A percentile compares a stretch with the other conserved stretches of the same genome.
These are phyloP conservation scores for Pituophis catenifer DNA, from an alignment of 2,113 vertebrate species.

Conservation along the genomic window DNA sequence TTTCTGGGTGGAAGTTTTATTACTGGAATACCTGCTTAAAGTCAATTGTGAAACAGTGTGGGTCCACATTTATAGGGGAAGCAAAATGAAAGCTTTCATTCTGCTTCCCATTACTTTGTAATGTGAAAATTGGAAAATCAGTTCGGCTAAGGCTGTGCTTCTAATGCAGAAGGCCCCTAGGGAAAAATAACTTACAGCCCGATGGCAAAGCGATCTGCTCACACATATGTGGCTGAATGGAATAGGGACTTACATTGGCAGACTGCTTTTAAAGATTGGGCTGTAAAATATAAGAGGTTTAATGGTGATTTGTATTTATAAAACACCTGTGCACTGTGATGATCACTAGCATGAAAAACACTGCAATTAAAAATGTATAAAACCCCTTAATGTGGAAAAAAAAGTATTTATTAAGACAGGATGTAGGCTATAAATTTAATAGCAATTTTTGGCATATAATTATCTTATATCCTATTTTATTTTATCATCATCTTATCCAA, in stretches of 20 bases:
- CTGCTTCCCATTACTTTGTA: constrained; percentile 25
- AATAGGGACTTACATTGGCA: constrained; percentile 15
- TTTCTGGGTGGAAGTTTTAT: constrained; percentile 40
- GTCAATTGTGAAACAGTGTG: constrained; percentile 34
- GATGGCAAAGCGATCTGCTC: constrained; percentile 32
- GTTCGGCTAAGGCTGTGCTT: not conserved
- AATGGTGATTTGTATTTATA: constrained; percentile 30
- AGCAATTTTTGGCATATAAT: constrained; percentile 5
- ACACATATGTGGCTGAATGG: constrained; percentile 21
- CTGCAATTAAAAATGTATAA: constrained; percentile 21
- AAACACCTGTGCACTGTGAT: constrained; percentile 21
- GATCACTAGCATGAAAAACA: constrained; percentile 7
- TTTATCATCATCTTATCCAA: not conserved
- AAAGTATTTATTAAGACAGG: constrained; percentile 15
- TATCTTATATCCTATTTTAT: not conserved
- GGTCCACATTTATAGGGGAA: constrained; percentile 27
- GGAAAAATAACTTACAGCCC: constrained; percentile 30
- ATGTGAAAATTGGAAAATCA: constrained; percentile 28
- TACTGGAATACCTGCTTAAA: constrained; percentile 44
- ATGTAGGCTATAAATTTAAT: constrained; percentile 11
- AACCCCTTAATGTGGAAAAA: not conserved
- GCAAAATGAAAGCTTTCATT: constrained; percentile 9
- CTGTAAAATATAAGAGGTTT: constrained; percentile 27
- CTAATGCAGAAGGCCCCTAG: not conserved
- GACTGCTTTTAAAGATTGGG: constrained; percentile 26